Conservation (phyloP, 2,797 vertebrate genomes). For the Cichlasoma orientale region DNA sequence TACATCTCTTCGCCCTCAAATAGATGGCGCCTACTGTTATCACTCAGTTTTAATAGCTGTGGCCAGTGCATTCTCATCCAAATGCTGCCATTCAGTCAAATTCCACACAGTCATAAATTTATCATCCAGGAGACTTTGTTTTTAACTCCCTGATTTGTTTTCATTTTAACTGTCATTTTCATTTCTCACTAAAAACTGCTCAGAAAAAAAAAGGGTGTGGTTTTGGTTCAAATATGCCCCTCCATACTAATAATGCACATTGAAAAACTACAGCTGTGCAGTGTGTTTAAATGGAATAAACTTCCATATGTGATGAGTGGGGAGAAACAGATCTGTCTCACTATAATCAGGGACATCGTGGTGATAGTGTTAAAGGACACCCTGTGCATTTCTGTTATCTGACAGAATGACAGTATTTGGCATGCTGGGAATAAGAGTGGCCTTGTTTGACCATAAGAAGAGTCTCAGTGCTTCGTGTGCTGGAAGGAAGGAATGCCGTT, state of each 20-base stretch:
- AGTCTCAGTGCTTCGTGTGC: neutral
- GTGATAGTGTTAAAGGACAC: neutral
- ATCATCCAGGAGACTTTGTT: neutral
- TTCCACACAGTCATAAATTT: neutral
- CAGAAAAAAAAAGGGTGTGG: no score
- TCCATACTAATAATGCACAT: no score
- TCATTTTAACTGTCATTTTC: neutral
- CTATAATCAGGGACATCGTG: neutral
- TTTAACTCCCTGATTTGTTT: neutral
- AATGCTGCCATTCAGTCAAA: neutral
- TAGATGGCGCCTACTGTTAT: neutral
- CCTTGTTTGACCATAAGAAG: neutral
- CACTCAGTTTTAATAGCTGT: neutral
- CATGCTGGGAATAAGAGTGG: neutral
- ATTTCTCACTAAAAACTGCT: neutral
- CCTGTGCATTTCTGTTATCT: neutral
- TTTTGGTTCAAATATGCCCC: no score
- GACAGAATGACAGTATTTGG: neutral
- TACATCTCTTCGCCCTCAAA: slow-evolving; percentile 7
- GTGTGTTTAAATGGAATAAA: no score
- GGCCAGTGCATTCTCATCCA: neutral
- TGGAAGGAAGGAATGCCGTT: neutral
- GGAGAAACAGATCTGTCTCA: neutral
- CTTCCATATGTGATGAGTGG: no score
- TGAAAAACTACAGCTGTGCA: no score